Evolutionary conservation across 1,140 invertebrate genomes (phyloP), one percentile per base, ranked within the genome.

Genomic region (Lepidurus apus): DNA sequence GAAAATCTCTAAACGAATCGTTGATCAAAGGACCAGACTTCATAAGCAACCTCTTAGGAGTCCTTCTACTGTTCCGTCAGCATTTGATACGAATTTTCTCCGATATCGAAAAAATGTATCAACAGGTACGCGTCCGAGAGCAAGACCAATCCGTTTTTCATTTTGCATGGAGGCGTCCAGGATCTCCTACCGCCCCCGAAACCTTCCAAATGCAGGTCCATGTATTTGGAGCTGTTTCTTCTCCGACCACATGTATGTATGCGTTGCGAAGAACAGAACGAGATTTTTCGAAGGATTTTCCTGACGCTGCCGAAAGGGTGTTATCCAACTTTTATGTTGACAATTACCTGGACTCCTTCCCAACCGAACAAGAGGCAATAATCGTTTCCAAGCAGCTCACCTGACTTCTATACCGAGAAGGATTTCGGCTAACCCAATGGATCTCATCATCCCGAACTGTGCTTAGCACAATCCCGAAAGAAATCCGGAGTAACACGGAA

Each of bases 31-130:
- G 84, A 0, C 83, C 83, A 0, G 82, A 84, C 77, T 74, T 82
- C 7, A 80, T 79, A 7, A 82, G 81, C 17, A 24, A 7, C 6
- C 76, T 83, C 5, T 10, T 80, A 0, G 83, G 81, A 4, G 82
- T 84, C n/a, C 80, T 84, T 1, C 81, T 81, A 45, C 78, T 81
- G 43, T 84, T 84, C 76, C 79, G 84, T 0, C 8, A 81, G 26
- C 73, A 80, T n/a, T 74, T 13, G 9, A 77, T 83, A 9, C 81
- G 81, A 3, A 47, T 85, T 17, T 77, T 74, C 1, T 80, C 79
- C 7, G 82, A 84, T 78, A 81, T 80, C 8, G 79, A 82, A 42
- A 79, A 79, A 42, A 81, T 81, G 80, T 81, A 77, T n/a, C 76
- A 80, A 13, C 80, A 80, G 65, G 80, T 81, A n/a, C 78, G 13